Evolutionary conservation across 2,888 invertebrate genomes (phyloP).

Genomic region (Elgonia sp.): DNA sequence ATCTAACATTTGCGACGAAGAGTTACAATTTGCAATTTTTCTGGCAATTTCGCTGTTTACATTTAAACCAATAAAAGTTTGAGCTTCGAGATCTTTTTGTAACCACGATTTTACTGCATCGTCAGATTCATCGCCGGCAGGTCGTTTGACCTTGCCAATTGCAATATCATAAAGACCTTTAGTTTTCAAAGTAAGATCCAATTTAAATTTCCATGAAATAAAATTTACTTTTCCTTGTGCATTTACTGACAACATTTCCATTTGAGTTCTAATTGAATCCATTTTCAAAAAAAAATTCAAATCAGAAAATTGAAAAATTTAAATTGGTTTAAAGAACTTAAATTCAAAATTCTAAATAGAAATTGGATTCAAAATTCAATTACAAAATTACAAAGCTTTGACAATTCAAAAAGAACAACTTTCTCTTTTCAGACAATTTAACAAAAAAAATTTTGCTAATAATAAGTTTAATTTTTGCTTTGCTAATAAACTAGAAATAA

Average conservation of each 20-base stretch:
- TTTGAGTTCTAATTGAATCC: too few species aligned
- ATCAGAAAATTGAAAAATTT: too few species aligned
- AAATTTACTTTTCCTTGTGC: conserved; percentile 36
- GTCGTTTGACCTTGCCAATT: neutral
- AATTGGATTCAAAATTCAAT: too few species aligned
- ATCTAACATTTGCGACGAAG: conserved; percentile 39
- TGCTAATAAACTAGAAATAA: too few species aligned
- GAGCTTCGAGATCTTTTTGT: conserved; percentile 78
- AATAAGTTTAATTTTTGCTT: too few species aligned
- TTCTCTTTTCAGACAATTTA: too few species aligned
- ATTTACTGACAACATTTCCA: conserved; percentile 41
- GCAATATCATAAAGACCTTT: neutral
- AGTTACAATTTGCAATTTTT: conserved; percentile 75
- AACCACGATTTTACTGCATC: conserved; percentile 64
- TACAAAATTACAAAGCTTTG: too few species aligned
- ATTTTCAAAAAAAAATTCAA: too few species aligned
- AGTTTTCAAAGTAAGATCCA: conserved; percentile 21
- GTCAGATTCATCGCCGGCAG: neutral
- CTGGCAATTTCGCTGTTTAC: conserved; percentile 53
- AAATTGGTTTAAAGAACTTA: too few species aligned
- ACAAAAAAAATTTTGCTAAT: too few species aligned
- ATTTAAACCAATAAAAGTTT: conserved; percentile 76
- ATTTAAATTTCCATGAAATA: conserved; percentile 45
- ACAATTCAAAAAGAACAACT: too few species aligned
- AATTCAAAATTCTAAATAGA: too few species aligned